These are phyloP conservation scores for Nomada ruficornis DNA, from an alignment of 2,888 invertebrate genomes.

Conservation along the genomic window DNA sequence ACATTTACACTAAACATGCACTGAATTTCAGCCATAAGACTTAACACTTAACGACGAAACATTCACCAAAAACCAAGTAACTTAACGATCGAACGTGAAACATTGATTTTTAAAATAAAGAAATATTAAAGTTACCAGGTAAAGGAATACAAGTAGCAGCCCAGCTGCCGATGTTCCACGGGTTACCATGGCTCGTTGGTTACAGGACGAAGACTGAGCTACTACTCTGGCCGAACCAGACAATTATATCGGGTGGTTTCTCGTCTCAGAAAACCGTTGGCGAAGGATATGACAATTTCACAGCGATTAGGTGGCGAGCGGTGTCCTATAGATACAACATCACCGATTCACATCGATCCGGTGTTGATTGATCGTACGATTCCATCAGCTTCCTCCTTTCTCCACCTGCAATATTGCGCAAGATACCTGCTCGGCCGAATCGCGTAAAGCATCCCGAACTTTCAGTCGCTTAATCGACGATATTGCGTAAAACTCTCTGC, in stretches of 20 bases:
- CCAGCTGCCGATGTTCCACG: constrained; percentile 57
- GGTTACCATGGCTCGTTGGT: constrained; percentile 70
- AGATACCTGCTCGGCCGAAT: constrained; percentile 65
- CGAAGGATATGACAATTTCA: constrained; percentile 80
- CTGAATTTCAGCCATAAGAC: too few species aligned
- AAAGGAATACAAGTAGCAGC: constrained; percentile 64
- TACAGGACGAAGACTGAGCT: constrained; percentile 73
- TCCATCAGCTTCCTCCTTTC: constrained; percentile 82
- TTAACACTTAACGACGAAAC: too few species aligned
- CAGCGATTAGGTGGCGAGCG: constrained; percentile 64
- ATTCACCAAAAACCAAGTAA: too few species aligned
- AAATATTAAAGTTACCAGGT: constrained; percentile 68
- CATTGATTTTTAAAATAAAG: not conserved
- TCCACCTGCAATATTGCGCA: constrained; percentile 74
- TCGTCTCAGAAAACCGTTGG: constrained; percentile 71
- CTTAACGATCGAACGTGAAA: too few species aligned
- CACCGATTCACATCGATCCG: constrained; percentile 21
- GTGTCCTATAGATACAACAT: constrained; percentile 20
- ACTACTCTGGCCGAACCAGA: constrained; percentile 50
- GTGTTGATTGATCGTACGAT: constrained; percentile 60
- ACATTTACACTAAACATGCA: too few species aligned
- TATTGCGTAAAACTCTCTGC: constrained; percentile 23
- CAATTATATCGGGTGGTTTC: constrained; percentile 78
- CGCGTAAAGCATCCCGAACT: constrained; percentile 51
- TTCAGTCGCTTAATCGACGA: not conserved